These are phyloP conservation scores for Cololabis saira DNA, from an alignment of 2,113 vertebrate genomes.

Conservation along the genomic window DNA sequence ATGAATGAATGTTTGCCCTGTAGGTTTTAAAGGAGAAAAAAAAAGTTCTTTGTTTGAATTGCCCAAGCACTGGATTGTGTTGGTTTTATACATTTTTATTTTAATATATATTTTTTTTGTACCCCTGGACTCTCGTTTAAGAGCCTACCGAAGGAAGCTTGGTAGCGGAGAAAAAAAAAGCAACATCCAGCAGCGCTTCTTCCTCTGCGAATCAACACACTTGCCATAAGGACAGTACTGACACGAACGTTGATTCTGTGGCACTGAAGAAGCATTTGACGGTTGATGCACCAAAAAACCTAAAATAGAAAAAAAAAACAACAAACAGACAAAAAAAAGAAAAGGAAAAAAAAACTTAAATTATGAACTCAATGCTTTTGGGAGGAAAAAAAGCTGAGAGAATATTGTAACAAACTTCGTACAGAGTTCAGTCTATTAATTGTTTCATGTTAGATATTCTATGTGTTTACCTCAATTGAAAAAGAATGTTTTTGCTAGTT, in stretches of 20 bases:
- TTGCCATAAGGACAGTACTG: constrained; percentile 80
- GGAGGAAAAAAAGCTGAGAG: constrained; percentile 86
- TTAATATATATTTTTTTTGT: constrained; percentile 83
- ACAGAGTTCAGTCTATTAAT: constrained; percentile 99
- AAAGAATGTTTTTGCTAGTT: constrained; percentile 99
- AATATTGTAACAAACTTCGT: constrained; percentile 99
- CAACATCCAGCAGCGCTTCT: constrained; percentile 90
- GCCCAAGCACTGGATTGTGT: constrained; percentile 92
- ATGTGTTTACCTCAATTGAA: constrained; percentile 99
- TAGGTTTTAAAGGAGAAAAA: constrained; percentile 82
- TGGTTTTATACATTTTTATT: constrained; percentile 86
- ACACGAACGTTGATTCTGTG: constrained; percentile 79
- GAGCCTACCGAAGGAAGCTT: constrained; percentile 93
- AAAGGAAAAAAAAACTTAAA: constrained; percentile 67
- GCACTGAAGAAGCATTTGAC: constrained; percentile 85
- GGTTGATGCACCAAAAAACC: constrained; percentile 92
- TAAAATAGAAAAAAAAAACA: constrained; percentile 61
- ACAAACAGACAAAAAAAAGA: not conserved
- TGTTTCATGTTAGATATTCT: constrained; percentile 99
- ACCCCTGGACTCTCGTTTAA: constrained; percentile 91
- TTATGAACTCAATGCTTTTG: constrained; percentile 80
- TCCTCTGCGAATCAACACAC: constrained; percentile 82
- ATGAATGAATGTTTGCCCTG: constrained; percentile 93
- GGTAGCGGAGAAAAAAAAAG: constrained; percentile 83
- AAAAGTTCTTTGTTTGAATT: constrained; percentile 91